Percentiles rank a stretch among this genome's conserved stretches.
These are phyloP conservation scores for Dasyurus viverrinus DNA, from an alignment of 2,113 vertebrate genomes.

Conservation along the genomic window DNA sequence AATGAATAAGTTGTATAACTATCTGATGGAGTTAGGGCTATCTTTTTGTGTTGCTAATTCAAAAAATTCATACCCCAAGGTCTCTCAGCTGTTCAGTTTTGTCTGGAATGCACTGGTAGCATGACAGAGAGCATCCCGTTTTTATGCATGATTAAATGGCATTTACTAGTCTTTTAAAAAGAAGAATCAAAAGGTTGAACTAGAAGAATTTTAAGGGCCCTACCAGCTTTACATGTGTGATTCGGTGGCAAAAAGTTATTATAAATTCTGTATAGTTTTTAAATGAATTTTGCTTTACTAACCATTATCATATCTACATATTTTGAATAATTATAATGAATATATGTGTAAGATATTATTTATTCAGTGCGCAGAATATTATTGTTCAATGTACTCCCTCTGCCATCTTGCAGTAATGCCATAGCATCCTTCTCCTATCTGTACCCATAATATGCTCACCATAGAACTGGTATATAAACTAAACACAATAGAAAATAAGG, in stretches of 20 bases:
- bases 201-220: background rate
- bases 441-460: background rate
- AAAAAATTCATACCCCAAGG: background rate
- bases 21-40: background rate
- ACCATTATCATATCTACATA: background rate
- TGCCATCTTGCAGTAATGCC: background rate
- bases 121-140: background rate
- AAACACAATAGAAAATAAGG: background rate
- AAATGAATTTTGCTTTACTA: background rate
- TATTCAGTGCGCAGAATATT: background rate
- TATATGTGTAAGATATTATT: background rate
- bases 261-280: background rate
- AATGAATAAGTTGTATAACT: background rate
- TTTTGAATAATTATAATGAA: background rate
- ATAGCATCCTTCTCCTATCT: background rate
- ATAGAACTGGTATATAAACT: background rate
- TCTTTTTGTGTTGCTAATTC: background rate
- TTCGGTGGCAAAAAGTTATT: background rate
- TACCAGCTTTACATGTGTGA: background rate
- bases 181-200: background rate
- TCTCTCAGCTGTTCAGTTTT: background rate
- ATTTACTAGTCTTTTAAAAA: background rate
- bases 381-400: background rate
- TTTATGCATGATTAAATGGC: background rate
- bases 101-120: background rate